Evolutionary conservation across 2,113 vertebrate genomes (phyloP).

Genomic region (Perca flavescens): DNA sequence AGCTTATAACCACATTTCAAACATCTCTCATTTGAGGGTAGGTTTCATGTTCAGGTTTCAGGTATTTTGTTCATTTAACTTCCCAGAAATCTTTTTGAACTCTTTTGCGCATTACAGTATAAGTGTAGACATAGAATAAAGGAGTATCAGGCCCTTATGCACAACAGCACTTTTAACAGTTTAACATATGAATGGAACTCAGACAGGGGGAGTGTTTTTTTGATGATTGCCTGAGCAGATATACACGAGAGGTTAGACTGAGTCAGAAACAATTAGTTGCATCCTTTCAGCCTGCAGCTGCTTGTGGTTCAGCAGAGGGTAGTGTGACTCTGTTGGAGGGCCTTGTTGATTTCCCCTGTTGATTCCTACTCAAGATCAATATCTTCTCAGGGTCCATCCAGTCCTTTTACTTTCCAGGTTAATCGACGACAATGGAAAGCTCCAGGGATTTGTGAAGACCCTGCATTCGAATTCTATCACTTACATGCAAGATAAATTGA

Average conservation of each 20-base stretch:
- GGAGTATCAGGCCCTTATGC: too few relatives aligned
- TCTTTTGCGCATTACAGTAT: background rate
- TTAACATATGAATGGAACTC: background rate
- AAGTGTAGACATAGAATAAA: background rate
- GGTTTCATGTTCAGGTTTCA: background rate
- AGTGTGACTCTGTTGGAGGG: slow-evolving; percentile 14
- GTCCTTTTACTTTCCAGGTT: slow-evolving; percentile 48
- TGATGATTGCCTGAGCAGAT: slow-evolving; percentile 2
- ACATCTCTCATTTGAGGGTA: background rate
- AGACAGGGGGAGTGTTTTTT: background rate
- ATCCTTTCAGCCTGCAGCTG: slow-evolving; percentile 26
- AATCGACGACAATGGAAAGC: slow-evolving; percentile 51
- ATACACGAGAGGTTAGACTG: slow-evolving; percentile 1
- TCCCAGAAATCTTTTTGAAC: background rate
- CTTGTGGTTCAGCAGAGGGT: slow-evolving; percentile 2
- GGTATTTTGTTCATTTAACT: background rate
- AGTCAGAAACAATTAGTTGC: slow-evolving; percentile 18
- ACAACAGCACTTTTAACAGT: slow-evolving; percentile 1
- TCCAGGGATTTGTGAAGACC: slow-evolving; percentile 48
- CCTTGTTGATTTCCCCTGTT: slow-evolving; percentile 58
- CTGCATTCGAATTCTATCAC: slow-evolving; percentile 60
- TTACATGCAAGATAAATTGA: slow-evolving; percentile 55
- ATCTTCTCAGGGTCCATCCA: slow-evolving; percentile 53
- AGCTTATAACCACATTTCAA: background rate
- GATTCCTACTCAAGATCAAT: slow-evolving; percentile 61